Evolutionary conservation across 2,888 invertebrate genomes (phyloP).

Genomic region (Synergus laeviventris): DNA sequence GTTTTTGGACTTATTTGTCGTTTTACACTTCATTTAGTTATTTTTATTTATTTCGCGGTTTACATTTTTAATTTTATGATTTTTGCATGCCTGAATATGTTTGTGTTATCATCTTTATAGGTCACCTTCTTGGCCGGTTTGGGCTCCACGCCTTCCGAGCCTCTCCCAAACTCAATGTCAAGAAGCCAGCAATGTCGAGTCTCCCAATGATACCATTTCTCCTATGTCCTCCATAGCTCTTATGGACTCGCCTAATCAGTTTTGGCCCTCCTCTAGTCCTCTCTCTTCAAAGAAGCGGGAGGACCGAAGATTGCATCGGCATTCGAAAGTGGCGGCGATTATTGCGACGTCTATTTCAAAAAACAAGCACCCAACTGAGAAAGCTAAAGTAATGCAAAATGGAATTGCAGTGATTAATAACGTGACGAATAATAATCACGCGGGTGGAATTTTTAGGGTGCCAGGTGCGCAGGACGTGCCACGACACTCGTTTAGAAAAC

Average conservation of each 20-base stretch:
- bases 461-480: conserved; percentile 62
- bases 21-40: background rate
- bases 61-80: conserved; percentile 60
- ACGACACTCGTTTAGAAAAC: conserved; percentile 47
- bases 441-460: conserved; percentile 60
- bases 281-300: conserved; percentile 53
- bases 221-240: conserved; percentile 63
- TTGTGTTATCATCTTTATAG: conserved; percentile 77
- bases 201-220: conserved; percentile 36
- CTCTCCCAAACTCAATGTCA: conserved; percentile 65
- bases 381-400: conserved; percentile 39
- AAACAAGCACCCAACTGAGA: background rate
- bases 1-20: background rate
- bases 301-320: conserved; percentile 16
- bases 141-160: conserved; percentile 77
- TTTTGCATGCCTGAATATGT: conserved; percentile 75
- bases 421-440: conserved; percentile 29
- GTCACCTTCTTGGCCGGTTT: conserved; percentile 81
- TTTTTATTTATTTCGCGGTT: background rate
- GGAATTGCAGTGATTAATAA: conserved; percentile 52
- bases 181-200: conserved; percentile 42
- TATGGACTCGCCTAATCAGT: conserved; percentile 65
- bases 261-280: conserved; percentile 67
- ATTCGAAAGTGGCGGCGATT: background rate
- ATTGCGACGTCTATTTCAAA: conserved; percentile 35